phyloP scores from a whole-genome alignment of 2,888 invertebrate genomes.

The Tipula unca region DNA sequence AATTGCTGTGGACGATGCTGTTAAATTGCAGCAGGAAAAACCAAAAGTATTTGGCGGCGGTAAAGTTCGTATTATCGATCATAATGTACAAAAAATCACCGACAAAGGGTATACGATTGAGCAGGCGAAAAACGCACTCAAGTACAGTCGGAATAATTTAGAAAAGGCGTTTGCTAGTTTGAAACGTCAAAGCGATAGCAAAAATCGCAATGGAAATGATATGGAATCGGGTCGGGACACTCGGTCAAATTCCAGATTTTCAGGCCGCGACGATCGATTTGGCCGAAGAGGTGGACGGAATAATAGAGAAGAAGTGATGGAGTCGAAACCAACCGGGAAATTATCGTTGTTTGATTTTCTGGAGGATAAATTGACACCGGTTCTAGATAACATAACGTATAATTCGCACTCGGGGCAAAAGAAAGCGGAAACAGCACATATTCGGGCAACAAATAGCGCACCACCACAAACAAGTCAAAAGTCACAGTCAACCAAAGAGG shows the following conservation, averaged over 20 bases:
- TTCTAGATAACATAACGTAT: background rate
- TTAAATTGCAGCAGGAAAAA: slow-evolving; percentile 54
- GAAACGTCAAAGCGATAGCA: slow-evolving; percentile 49
- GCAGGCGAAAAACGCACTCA: slow-evolving; percentile 65
- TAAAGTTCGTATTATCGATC: slow-evolving; percentile 58
- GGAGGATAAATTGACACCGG: slow-evolving; percentile 58
- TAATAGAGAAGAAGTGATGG: slow-evolving; percentile 33
- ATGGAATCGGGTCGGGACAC: slow-evolving; percentile 22
- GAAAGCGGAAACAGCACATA: background rate
- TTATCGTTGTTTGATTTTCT: slow-evolving; percentile 75
- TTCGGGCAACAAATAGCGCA: slow-evolving; percentile 15
- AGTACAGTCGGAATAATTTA: slow-evolving; percentile 62
- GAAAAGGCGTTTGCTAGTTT: slow-evolving; percentile 60
- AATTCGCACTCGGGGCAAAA: slow-evolving; percentile 20
- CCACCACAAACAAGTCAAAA: slow-evolving; percentile 20
- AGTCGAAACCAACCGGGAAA: slow-evolving; percentile 67
- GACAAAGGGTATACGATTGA: slow-evolving; percentile 71
- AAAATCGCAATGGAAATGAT: slow-evolving; percentile 28
- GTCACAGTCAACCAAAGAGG: background rate
- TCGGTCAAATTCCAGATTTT: slow-evolving; percentile 22
- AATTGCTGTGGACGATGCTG: slow-evolving; percentile 83
- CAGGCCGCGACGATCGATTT: slow-evolving; percentile 20
- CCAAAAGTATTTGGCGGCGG: slow-evolving; percentile 54
- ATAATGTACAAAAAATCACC: slow-evolving; percentile 68
- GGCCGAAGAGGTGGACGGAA: slow-evolving; percentile 22